Evolutionary conservation across 2,797 vertebrate species (phyloP).

Genomic region (Rhinichthys osculus): DNA sequence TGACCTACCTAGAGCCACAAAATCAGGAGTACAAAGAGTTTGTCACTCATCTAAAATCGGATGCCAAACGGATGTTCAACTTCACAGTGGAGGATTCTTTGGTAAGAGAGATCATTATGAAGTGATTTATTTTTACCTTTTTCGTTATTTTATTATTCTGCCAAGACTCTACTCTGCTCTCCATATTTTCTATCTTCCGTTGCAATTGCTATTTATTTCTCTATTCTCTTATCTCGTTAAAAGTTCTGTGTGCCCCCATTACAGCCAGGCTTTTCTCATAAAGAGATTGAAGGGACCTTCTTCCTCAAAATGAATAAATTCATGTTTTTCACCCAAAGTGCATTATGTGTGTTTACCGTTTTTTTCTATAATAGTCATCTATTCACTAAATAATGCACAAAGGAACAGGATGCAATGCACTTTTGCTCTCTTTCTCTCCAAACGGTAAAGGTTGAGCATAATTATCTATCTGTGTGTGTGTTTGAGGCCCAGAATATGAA

Average conservation of each 20-base stretch:
- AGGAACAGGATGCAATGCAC: background rate
- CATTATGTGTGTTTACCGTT: constrained; percentile 5
- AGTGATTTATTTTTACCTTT: background rate
- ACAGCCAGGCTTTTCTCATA: background rate
- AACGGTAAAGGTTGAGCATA: background rate
- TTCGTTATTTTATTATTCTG: background rate
- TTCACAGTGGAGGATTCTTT: constrained; percentile 86
- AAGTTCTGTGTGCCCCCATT: background rate
- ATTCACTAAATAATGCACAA: constrained; percentile 11
- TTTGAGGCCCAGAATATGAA: background rate
- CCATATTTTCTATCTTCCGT: background rate
- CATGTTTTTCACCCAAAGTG: background rate
- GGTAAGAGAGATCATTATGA: constrained; percentile 75
- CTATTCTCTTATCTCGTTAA: background rate
- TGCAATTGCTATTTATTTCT: background rate
- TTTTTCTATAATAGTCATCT: background rate
- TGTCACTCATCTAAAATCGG: constrained; percentile 78
- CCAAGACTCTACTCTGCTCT: background rate
- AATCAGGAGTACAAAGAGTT: constrained; percentile 87
- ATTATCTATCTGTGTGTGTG: background rate
- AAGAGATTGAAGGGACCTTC: background rate
- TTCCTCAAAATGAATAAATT: background rate
- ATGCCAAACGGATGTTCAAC: constrained; percentile 82
- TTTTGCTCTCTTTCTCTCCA: background rate
- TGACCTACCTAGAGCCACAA: constrained; percentile 89